phyloP scores from a whole-genome alignment of 2,797 vertebrate species.

The Phrynocephalus guinanensis region DNA sequence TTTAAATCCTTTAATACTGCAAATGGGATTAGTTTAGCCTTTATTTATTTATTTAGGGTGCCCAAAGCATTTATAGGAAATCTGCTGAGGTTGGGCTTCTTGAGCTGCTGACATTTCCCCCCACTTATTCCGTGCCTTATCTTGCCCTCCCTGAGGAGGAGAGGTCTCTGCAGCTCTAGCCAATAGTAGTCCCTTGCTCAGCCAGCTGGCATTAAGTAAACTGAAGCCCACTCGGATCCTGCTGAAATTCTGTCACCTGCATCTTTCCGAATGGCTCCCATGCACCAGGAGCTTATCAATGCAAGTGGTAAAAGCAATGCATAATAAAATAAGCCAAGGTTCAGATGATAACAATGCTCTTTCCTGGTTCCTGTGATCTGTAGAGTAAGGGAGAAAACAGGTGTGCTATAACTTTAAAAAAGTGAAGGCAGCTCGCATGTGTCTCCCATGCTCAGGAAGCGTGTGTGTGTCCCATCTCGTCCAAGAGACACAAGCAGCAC shows the following conservation, averaged over 20 bases:
- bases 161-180: background rate
- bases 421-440: background rate
- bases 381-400: background rate
- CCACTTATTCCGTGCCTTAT: slow-evolving; percentile 16
- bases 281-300: too few relatives aligned
- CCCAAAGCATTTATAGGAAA: slow-evolving; percentile 38
- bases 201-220: slow-evolving; percentile 6
- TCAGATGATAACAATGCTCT: background rate
- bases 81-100: slow-evolving; percentile 34
- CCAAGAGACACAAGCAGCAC: background rate
- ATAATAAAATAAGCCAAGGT: background rate
- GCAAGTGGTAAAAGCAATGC: background rate
- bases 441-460: background rate
- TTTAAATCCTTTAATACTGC: slow-evolving; percentile 54
- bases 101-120: background rate
- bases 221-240: background rate
- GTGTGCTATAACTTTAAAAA: background rate
- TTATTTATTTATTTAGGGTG: slow-evolving; percentile 41
- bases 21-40: slow-evolving; percentile 47
- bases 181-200: background rate
- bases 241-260: background rate
- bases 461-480: background rate
- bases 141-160: slow-evolving; percentile 15
- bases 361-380: background rate
- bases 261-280: background rate